Conservation (phyloP, 64 coral and sea anemone species). For the Orbicella faveolata region DNA sequence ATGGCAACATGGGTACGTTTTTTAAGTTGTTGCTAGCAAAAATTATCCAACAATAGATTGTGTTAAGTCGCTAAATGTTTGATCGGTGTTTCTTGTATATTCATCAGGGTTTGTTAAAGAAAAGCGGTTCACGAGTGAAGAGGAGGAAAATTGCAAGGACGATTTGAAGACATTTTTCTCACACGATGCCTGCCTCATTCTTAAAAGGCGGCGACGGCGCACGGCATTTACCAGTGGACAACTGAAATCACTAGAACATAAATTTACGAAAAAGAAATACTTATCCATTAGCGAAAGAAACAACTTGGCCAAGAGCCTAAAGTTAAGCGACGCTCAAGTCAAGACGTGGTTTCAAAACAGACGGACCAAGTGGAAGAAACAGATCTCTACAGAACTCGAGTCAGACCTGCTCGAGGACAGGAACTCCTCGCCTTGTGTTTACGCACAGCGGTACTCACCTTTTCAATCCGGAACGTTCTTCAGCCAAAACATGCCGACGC, state of each 20-base stretch:
- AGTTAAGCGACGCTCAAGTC: slow-evolving; percentile 77
- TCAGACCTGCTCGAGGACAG: background rate
- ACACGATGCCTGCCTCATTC: background rate
- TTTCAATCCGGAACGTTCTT: background rate
- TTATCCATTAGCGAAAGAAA: slow-evolving; percentile 84
- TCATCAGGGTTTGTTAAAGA: background rate
- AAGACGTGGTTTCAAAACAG: slow-evolving; percentile 97
- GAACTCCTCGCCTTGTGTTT: background rate
- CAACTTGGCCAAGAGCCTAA: slow-evolving; percentile 69
- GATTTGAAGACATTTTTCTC: background rate
- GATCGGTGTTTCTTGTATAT: background rate
- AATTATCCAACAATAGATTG: background rate
- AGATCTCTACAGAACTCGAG: slow-evolving; percentile 38
- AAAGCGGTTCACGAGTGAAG: background rate
- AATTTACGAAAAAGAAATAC: slow-evolving; percentile 79
- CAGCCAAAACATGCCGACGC: background rate
- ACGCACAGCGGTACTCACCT: background rate
- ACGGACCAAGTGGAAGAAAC: slow-evolving; percentile 84
- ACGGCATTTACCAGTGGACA: slow-evolving; percentile 84
- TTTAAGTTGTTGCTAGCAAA: background rate
- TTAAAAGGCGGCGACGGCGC: slow-evolving; percentile 49
- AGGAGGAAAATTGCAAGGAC: background rate
- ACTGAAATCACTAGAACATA: slow-evolving; percentile 86
- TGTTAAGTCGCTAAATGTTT: background rate
- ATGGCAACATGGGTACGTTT: background rate